Percentiles rank a stretch among this genome's conserved stretches.
Evolutionary conservation across 2,888 invertebrate genomes (phyloP).

Genomic region (Caenorhabditis japonica): DNA sequence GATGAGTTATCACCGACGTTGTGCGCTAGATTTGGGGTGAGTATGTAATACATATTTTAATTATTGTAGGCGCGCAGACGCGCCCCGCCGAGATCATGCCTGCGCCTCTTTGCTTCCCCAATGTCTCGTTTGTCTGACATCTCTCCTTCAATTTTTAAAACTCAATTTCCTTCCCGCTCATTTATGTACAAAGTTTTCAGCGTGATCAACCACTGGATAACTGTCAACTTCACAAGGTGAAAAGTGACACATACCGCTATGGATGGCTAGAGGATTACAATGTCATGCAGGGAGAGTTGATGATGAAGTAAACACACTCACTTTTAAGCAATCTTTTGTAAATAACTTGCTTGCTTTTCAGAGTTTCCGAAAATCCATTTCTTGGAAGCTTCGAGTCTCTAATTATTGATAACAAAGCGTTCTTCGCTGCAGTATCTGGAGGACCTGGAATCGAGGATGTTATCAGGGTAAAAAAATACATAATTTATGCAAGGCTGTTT

Average conservation of each 20-base stretch:
- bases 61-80: no score
- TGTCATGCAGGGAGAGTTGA: constrained; percentile 58
- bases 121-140: not conserved
- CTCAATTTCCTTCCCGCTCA: no score
- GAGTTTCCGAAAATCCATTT: constrained; percentile 17
- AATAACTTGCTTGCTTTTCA: constrained; percentile 12
- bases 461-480: constrained; percentile 8
- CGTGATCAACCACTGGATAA: constrained; percentile 49
- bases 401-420: constrained; percentile 29
- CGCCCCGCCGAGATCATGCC: no score
- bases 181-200: constrained; percentile 25
- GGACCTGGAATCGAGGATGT: constrained; percentile 10
- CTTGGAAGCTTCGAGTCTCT: constrained; percentile 1
- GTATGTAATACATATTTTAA: no score
- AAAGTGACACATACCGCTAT: constrained; percentile 54
- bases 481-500: not conserved
- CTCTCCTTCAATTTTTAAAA: no score
- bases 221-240: constrained; percentile 60
- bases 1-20: constrained; percentile 25
- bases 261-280: constrained; percentile 73
- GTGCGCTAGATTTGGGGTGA: constrained; percentile 43
- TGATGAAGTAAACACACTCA: constrained; percentile 61
- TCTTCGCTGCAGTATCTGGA: constrained; percentile 19
- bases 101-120: not conserved
- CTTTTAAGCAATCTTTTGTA: not conserved